Conservation (phyloP, 2,797 vertebrate genomes). For the Darevskia mixta region DNA sequence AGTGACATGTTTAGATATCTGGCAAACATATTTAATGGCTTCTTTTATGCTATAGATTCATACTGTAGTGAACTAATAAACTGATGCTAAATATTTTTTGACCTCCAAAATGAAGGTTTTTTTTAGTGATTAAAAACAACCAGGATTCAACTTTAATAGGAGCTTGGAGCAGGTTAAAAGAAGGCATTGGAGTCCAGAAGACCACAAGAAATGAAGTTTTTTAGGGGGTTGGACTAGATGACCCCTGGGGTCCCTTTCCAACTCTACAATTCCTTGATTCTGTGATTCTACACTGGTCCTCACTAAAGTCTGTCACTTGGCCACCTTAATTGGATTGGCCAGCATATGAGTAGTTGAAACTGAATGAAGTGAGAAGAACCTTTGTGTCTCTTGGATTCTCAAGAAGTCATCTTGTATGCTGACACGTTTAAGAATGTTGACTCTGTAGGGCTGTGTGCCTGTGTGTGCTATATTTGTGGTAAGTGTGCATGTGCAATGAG, state of each 20-base stretch:
- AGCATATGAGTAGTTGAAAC: not conserved
- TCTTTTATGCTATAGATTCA: slow-evolving; percentile 7
- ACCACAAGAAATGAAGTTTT: not conserved
- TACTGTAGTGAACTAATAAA: slow-evolving; percentile 23
- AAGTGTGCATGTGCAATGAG: no score
- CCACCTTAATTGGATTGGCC: not conserved
- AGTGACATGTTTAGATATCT: slow-evolving; percentile 51
- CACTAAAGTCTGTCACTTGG: not conserved
- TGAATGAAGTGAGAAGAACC: not conserved
- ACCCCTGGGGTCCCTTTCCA: no score
- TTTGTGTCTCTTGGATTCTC: not conserved
- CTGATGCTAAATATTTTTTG: slow-evolving; percentile 31
- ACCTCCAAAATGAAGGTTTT: not conserved
- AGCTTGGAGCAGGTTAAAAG: not conserved
- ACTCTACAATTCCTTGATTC: no score
- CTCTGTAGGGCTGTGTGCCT: not conserved
- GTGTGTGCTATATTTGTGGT: not conserved
- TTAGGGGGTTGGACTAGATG: no score
- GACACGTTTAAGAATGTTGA: not conserved
- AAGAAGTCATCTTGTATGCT: not conserved
- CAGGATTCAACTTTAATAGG: not conserved
- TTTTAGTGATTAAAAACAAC: not conserved
- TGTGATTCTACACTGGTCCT: not conserved
- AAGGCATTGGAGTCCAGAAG: not conserved
- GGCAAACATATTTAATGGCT: slow-evolving; percentile 34